Evolutionary conservation across 2,888 invertebrate genomes (phyloP).

Genomic region (Rosalia funebris): DNA sequence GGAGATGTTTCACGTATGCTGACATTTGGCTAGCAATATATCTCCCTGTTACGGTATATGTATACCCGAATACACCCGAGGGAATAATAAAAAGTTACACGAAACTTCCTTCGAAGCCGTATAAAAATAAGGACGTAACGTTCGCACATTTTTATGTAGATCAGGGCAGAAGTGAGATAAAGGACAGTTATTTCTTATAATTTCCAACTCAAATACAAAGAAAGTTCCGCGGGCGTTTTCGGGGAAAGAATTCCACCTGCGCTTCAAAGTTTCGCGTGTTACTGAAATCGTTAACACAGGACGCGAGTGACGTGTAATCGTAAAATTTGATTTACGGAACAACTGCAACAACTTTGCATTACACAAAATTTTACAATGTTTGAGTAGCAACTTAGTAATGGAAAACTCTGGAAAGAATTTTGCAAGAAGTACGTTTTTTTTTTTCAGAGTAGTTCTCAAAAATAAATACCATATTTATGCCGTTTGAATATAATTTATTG

Average conservation of each 20-base stretch:
- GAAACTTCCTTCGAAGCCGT: background rate
- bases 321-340: background rate
- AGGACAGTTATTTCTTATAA: background rate
- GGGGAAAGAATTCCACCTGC: background rate
- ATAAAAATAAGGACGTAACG: background rate
- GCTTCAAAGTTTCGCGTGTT: conserved; percentile 1
- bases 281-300: too few relatives aligned
- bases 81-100: conserved; percentile 1
- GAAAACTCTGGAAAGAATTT: too few relatives aligned
- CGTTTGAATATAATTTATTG: too few relatives aligned
- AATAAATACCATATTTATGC: too few relatives aligned
- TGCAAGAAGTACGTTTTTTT: too few relatives aligned
- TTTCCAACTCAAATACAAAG: background rate
- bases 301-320: too few relatives aligned
- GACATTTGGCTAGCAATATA: background rate
- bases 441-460: too few relatives aligned
- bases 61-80: conserved; percentile 1
- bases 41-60: background rate
- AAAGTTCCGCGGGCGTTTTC: background rate
- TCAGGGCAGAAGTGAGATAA: background rate
- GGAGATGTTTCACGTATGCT: background rate
- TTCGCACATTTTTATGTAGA: background rate
- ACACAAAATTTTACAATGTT: background rate
- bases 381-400: too few relatives aligned
- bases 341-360: background rate